Evolutionary conservation across 2,797 vertebrate species (phyloP).

Genomic region (Limnodromus scolopaceus): DNA sequence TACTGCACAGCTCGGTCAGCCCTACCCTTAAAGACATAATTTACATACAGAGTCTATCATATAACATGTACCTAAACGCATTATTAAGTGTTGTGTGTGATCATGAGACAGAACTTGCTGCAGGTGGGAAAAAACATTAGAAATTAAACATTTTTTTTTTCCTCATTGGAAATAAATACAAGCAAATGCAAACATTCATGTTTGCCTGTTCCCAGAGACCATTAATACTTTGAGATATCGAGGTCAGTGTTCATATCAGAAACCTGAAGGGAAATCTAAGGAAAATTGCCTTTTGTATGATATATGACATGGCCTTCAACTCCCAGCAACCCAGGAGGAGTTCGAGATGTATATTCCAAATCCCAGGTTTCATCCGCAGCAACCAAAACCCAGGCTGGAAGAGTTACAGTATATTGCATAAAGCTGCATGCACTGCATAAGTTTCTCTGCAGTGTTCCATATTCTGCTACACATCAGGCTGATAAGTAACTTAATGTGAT

Average conservation of each 20-base stretch:
- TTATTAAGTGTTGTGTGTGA: background rate
- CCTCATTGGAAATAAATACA: background rate
- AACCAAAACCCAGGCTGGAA: background rate
- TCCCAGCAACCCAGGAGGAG: constrained; percentile 4
- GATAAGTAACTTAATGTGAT: background rate
- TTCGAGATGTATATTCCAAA: background rate
- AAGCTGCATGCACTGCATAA: background rate
- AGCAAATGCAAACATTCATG: constrained; percentile 32
- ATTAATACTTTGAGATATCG: constrained; percentile 44
- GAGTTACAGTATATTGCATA: constrained; percentile 3
- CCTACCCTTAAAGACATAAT: background rate
- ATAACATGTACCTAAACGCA: background rate
- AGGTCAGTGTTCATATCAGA: constrained; percentile 43
- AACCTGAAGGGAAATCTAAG: constrained; percentile 55
- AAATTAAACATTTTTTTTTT: background rate
- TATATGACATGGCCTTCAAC: constrained; percentile 2
- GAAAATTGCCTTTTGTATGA: constrained; percentile 47
- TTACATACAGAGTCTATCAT: background rate
- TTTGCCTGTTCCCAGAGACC: constrained; percentile 9
- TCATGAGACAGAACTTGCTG: background rate
- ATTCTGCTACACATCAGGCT: constrained; percentile 8
- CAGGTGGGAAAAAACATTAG: background rate
- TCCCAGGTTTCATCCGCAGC: background rate
- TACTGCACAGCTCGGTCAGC: background rate
- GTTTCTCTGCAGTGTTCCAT: background rate